phyloP scores from a whole-genome alignment of 2,888 invertebrate species.

The Cataglyphis altisquamis region DNA sequence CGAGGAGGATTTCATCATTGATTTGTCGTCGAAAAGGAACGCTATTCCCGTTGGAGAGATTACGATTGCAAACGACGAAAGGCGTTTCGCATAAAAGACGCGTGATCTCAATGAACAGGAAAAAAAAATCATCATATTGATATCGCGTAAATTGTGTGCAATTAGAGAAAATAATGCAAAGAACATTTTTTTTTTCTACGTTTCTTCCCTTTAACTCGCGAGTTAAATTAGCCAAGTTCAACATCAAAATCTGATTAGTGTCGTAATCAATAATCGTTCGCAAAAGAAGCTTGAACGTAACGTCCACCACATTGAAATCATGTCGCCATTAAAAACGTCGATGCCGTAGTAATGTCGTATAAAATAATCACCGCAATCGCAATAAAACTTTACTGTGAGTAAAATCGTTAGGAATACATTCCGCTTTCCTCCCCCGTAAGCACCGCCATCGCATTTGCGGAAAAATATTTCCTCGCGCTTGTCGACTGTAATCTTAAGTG shows the following conservation, averaged over 20 bases:
- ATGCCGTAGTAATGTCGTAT: conserved; percentile 22
- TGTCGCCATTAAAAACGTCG: conserved; percentile 10
- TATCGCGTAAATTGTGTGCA: background rate
- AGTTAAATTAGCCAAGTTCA: background rate
- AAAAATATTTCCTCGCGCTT: background rate
- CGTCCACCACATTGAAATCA: background rate
- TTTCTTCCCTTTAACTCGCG: background rate
- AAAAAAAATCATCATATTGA: conserved; percentile 10
- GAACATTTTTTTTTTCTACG: background rate
- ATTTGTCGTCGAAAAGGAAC: conserved; percentile 33
- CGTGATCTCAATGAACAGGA: background rate
- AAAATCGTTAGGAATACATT: conserved; percentile 26
- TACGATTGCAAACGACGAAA: background rate
- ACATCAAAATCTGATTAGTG: conserved; percentile 6
- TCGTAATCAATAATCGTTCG: conserved; percentile 7
- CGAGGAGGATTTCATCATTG: conserved; percentile 44
- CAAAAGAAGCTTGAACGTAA: conserved; percentile 1
- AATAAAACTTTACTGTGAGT: conserved; percentile 36
- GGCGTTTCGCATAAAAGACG: background rate
- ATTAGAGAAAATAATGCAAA: conserved; percentile 1
- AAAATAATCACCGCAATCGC: conserved; percentile 12
- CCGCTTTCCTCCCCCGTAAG: background rate
- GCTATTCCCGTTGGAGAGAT: conserved; percentile 2
- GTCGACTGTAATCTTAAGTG: conserved; percentile 21
- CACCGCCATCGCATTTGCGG: background rate